Conservation (phyloP, 2,797 vertebrate species). For the Falco concolor region DNA sequence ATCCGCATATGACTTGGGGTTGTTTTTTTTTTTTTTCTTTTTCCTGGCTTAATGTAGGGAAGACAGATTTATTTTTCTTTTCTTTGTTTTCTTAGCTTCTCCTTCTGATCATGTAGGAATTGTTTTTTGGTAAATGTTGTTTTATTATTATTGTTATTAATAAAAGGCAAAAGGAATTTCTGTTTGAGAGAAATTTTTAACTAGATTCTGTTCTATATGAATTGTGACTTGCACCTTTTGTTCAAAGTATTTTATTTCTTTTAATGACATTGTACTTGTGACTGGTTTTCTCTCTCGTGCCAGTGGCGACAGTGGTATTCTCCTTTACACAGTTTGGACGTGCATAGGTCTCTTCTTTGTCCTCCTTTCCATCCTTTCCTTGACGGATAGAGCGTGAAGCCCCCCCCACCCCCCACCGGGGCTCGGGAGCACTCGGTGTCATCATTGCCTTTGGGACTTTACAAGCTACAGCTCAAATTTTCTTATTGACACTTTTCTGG, state of each 20-base stretch:
- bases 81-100: slow-evolving; percentile 60
- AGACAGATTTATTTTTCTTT: slow-evolving; percentile 32
- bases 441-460: slow-evolving; percentile 37
- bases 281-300: slow-evolving; percentile 59
- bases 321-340: slow-evolving; percentile 25
- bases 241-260: slow-evolving; percentile 78
- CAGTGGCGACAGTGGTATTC: slow-evolving; percentile 41
- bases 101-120: slow-evolving; percentile 83
- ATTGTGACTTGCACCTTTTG: slow-evolving; percentile 88
- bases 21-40: background rate
- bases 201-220: slow-evolving; percentile 75
- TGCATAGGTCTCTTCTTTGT: slow-evolving; percentile 64
- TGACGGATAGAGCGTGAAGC: slow-evolving; percentile 42
- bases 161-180: slow-evolving; percentile 80
- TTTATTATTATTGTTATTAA: slow-evolving; percentile 83
- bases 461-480: slow-evolving; percentile 14
- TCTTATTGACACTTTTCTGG: slow-evolving; percentile 27
- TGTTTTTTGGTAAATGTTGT: slow-evolving; percentile 81
- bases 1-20: background rate
- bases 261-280: slow-evolving; percentile 67
- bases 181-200: slow-evolving; percentile 82
- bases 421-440: background rate
- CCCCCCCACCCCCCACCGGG: slow-evolving; percentile 7
- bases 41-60: slow-evolving; percentile 9
- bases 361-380: slow-evolving; percentile 15